Percentiles rank a stretch among this genome's conserved stretches.
phyloP scores from a whole-genome alignment of 2,797 vertebrate genomes.

The Vespertilio murinus region DNA sequence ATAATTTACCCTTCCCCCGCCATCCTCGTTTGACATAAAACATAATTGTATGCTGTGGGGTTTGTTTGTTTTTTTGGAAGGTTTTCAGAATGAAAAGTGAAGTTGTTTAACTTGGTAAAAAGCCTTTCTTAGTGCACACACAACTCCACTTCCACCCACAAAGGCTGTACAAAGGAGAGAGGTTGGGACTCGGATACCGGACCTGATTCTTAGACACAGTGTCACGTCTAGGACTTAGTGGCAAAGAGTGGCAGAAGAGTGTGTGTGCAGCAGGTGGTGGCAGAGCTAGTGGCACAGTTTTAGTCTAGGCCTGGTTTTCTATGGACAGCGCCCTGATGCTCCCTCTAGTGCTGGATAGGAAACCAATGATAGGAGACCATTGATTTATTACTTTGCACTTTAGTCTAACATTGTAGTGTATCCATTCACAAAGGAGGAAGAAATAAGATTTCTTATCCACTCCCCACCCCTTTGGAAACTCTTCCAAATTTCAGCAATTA shows the following conservation, averaged over 20 bases:
- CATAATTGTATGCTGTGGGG: not conserved
- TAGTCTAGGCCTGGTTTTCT: not conserved
- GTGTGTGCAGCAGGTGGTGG: fast-evolving
- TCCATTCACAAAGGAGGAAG: not conserved
- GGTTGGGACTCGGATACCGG: not conserved
- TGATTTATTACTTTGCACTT: not conserved
- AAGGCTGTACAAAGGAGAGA: not conserved
- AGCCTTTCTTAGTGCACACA: not conserved
- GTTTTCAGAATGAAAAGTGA: not conserved
- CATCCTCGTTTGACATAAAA: not conserved
- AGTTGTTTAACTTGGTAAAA: not conserved
- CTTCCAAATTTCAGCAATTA: not conserved
- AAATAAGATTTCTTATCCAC: not conserved
- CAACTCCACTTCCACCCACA: not conserved
- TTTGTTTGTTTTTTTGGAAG: not conserved
- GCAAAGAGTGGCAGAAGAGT: not conserved
- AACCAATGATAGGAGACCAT: not conserved
- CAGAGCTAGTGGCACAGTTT: not conserved
- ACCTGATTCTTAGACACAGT: not conserved
- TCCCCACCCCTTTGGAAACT: not conserved
- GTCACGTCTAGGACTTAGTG: not conserved
- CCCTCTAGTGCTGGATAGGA: not conserved
- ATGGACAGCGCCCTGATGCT: not conserved
- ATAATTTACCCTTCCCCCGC: not conserved
- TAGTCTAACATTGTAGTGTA: not conserved